Base-by-base conservation (phyloP, 2,888 invertebrate species). In the Yponomeuta evonymella region DNA sequence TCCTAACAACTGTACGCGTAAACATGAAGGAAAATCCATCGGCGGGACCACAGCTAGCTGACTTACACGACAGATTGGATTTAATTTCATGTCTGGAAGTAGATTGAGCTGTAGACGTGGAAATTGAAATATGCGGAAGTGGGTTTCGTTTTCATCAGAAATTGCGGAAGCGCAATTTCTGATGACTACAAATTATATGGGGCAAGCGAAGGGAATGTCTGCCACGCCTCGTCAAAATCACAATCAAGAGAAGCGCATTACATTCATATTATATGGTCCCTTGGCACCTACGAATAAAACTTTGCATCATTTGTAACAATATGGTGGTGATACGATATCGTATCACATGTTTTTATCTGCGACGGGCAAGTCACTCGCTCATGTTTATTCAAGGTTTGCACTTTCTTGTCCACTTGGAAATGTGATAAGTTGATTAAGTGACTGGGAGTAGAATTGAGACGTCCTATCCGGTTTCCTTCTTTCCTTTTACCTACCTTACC, bases 11-110 rank as follows among this genome's bases (percentile, higher is more conserved):
- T 81, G 12, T 58, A 58, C 51, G 51, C 51, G 51, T 80, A 79
- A 79, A 84, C 81, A 83, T 82, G 81, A 87, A 86, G 83, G 85
- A 85, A 88, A 87, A 89, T 84, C 84, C 79, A 83, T 78, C 82
- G 43, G 62, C 78, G 80, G 77, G 76, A 79, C 77, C 76, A 79
- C 79, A 76, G 23, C 69, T 51, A 58, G 11, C 69, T 33, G 69
- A 29, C 30, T 36, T 58, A 29, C 30, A 29, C 29, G 29, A 11
- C 29, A 30, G 48, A 62, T 15, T 62, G 51, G 58, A 15, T 69
- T 69, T 69, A 69, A 30, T 58, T 69, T 23, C 30, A 69, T 58
- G 12, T 33, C 51, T 15, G 51, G 51, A 58, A 2, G 51, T 58
- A 15, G 51, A 58, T 58, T 58, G 51, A 6, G 15, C 5, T 58